Evolutionary conservation across 2,888 invertebrate species (phyloP), one percentile per base, ranked within the genome.

Genomic region (Dastarcus helophoroides): DNA sequence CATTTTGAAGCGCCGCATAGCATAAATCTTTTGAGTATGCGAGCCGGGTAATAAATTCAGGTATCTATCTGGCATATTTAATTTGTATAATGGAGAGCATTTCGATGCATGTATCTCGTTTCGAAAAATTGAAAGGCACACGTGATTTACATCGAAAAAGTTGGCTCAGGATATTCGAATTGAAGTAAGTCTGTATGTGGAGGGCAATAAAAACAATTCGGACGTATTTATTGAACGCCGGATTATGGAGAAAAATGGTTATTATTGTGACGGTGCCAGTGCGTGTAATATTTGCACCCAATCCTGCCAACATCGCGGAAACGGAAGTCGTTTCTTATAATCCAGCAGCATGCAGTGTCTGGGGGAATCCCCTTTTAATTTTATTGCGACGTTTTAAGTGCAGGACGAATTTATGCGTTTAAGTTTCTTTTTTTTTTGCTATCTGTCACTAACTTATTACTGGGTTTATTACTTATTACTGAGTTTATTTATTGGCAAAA

Each of bases 241-340:
- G 47, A 48, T 51, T 49, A 48, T 38, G 42, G 42, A 43, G 41
- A 50, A 48, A 50, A 50, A 51, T 51, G 42, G 49, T 43, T 46
- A 47, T 48, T 43, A 43, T 42, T 44, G 39, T 44, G 42, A 41
- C 41, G 50, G 48, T 49, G 50, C 50, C 48, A 52, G 47, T 50
- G 48, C 50, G 45, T 51, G 46, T 46, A 45, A 47, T 48, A 49
- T 47, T 47, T 47, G 47, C 47, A 42, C 46, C 36, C 43, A 35
- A 35, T 41, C 34, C 39, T 47, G 46, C 43, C 48, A 50, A 47
- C 6, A n/a, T 17, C 19, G 19, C 19, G 19, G 19, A 17, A 17
- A 17, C 19, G 19, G 19, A 17, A 17, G n/a, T n/a, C 19, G 19
- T 17, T 17, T 17, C 19, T 17, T 17, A 17, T 17, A 7, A 7